Evolutionary conservation across 2,113 vertebrate species (phyloP).

Genomic region (Phylloscopus trochilus): DNA sequence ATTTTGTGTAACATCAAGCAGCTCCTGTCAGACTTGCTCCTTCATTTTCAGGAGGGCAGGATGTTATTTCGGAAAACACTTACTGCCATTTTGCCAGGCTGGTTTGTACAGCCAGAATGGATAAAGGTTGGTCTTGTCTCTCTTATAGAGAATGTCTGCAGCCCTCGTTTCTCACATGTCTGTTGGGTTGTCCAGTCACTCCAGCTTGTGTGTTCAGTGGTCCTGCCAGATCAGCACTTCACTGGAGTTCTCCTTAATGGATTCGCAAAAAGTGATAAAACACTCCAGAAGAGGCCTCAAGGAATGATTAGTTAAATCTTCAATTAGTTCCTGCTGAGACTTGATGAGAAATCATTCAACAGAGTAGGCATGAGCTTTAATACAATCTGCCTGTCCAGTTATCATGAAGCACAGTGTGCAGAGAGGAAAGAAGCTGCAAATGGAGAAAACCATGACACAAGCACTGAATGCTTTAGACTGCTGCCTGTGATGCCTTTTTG

Average conservation of each 20-base stretch:
- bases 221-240: slow-evolving; percentile 2
- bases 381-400: neutral
- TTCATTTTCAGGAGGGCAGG: neutral
- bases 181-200: neutral
- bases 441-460: neutral
- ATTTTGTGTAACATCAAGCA: neutral
- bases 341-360: slow-evolving; percentile 50
- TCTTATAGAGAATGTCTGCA: neutral
- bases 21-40: neutral
- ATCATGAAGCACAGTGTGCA: neutral
- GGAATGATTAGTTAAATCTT: slow-evolving; percentile 56
- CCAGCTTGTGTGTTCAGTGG: neutral
- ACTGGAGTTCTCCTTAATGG: neutral
- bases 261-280: slow-evolving; percentile 6
- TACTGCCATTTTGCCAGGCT: neutral
- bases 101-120: neutral
- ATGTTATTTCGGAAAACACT: neutral
- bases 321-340: slow-evolving; percentile 44
- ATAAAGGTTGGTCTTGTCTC: neutral
- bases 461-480: neutral
- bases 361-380: neutral
- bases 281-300: neutral
- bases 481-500: neutral
- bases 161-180: neutral
- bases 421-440: neutral